Base-by-base conservation (phyloP, 2,888 invertebrate genomes). In the Athalia rosae region DNA sequence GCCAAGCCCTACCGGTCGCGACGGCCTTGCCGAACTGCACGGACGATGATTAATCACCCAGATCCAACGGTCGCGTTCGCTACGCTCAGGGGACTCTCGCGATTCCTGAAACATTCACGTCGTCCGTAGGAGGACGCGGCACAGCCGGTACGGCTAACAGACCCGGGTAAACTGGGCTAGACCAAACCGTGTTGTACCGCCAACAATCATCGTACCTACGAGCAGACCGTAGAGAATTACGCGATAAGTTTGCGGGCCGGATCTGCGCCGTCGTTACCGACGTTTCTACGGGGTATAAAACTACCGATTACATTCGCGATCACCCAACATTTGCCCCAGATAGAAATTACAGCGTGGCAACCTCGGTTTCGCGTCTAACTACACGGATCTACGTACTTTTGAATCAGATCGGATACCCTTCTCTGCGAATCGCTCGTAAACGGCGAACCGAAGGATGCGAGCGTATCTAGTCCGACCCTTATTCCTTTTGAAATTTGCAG, bases 1-100 rank as follows among this genome's bases (percentile, higher is more conserved):
- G 11, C 13, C n/a, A 0, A 43, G n/a, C 28, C 7, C 13, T n/a
- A 43, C 58, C 56, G 15, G 56, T 43, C 13, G 43, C 13, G 43
- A 58, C 45, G 8, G 13, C 13, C 71, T 15, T 43, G 45, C 71
- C 58, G 28, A 71, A 71, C 71, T 71, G 71, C 71, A 45, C 56
- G 56, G 58, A 11, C 13, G 45, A 45, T 71, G 71, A 71, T 71
- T 71, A 71, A 71, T 71, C 71, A 28, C 58, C 58, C 8, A 8
- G 45, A 50, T 71, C 13, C 41, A 53, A 67, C 67, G 48, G 67
- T 67, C 67, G 50, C 50, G 28, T 53, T 41, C 3, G 9, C 50
- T n/a, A 67, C 13, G 67, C 50, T 67, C 50, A 3, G 53, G n/a
- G 28, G n/a, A n/a, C n/a, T n/a, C 53, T 62, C 7, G 3, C 9